phyloP scores from a whole-genome alignment of 2,797 vertebrate species.

The Chromis chromis region DNA sequence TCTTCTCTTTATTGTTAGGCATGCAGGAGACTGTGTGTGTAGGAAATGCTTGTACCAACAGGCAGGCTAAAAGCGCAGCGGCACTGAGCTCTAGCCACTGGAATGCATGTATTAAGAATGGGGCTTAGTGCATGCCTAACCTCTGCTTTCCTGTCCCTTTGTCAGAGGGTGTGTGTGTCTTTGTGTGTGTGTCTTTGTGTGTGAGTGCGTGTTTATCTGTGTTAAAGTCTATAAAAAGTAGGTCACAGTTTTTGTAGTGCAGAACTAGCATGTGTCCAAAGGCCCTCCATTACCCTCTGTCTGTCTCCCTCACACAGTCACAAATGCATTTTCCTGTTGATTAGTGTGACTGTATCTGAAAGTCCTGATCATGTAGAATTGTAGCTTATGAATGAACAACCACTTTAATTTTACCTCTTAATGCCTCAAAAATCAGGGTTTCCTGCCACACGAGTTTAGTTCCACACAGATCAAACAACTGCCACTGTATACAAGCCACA shows the following conservation, averaged over 20 bases:
- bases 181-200: slow-evolving; percentile 13
- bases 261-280: slow-evolving; percentile 70
- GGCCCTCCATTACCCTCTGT: slow-evolving; percentile 48
- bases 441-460: neutral
- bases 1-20: slow-evolving; percentile 49
- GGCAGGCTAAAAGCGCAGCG: slow-evolving; percentile 70
- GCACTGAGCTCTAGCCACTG: slow-evolving; percentile 71
- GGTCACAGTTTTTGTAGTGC: slow-evolving; percentile 76
- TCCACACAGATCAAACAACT: neutral
- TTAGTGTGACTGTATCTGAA: slow-evolving; percentile 16
- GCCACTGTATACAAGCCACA: neutral
- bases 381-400: neutral
- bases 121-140: slow-evolving; percentile 79
- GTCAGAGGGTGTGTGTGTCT: slow-evolving; percentile 59
- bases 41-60: slow-evolving; percentile 79
- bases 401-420: neutral
- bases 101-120: slow-evolving; percentile 83
- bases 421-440: neutral
- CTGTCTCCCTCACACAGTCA: slow-evolving; percentile 20
- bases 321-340: slow-evolving; percentile 9
- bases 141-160: slow-evolving; percentile 78
- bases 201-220: slow-evolving; percentile 8
- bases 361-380: slow-evolving; percentile 6
- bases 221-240: slow-evolving; percentile 72
- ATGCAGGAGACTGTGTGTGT: slow-evolving; percentile 61